phyloP scores from a whole-genome alignment of 37 sponge, comb jelly and placozoan species.

The Cladorhizidae sp. region DNA sequence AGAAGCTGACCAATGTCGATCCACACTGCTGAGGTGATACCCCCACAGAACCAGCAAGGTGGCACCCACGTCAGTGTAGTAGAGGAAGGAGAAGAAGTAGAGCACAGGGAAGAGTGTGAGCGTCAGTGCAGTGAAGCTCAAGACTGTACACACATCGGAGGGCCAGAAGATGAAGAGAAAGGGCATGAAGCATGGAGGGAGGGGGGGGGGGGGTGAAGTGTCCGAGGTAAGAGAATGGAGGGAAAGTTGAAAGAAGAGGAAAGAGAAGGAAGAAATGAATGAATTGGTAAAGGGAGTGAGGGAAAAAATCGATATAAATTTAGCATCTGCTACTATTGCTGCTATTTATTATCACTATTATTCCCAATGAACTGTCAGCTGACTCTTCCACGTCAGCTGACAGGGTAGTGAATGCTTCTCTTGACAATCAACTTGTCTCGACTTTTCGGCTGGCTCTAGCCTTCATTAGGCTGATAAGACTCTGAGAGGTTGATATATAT shows the following conservation, averaged over 20 bases:
- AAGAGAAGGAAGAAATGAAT: background rate
- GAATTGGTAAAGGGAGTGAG: too few species aligned
- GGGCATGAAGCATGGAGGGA: background rate
- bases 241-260: too few species aligned
- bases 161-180: background rate
- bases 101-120: conserved; percentile 79
- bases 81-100: conserved; percentile 93
- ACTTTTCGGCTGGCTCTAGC: too few species aligned
- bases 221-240: background rate
- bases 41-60: conserved; percentile 74
- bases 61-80: conserved; percentile 94
- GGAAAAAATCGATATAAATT: too few species aligned
- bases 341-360: too few species aligned
- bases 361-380: too few species aligned
- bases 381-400: too few species aligned
- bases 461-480: background rate
- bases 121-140: conserved; percentile 48
- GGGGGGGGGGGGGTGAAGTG: background rate
- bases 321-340: too few species aligned
- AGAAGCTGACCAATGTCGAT: conserved; percentile 56
- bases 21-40: conserved; percentile 51
- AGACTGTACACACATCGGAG: background rate
- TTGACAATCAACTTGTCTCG: too few species aligned
- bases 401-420: too few species aligned
- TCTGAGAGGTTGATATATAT: background rate